Base-by-base conservation (phyloP, 2,888 invertebrate species). In the Lordiphosa andalusiaca region DNA sequence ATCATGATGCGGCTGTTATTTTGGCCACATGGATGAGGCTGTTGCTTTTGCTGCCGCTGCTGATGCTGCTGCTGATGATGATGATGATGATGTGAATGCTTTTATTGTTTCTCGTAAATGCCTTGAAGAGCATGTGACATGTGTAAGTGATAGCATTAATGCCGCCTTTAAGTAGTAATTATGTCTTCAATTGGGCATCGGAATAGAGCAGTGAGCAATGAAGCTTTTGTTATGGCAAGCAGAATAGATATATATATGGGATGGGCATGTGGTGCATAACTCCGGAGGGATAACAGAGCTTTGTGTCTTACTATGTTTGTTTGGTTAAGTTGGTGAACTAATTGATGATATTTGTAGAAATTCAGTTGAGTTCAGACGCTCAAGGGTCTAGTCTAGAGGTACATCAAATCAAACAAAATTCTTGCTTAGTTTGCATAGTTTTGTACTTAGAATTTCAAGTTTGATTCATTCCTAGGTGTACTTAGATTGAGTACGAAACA, bases 71-170 rank as follows among this genome's bases (percentile, higher is more conserved):
- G 46, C 42, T 55, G 63, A 57, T 56, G 53, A 59, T 51, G 36
- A 53, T 60, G 44, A 37, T 39, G 57, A 47, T 63, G 46, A 47
- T 53, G 36, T 36, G 51, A 19, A 52, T 37, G 40, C 51, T 61
- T 61, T 78, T 67, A 76, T 85, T 80, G 77, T 84, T 75, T 55
- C 69, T 52, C 59, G 57, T 82, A 84, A 44, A 82, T 82, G 83
- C 73, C 64, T 56, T 69, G 84, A 81, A 65, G 53, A 71, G 62
- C 80, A 71, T 81, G 80, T 81, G 80, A 81, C 80, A 81, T 85
- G 80, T 81, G 80, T 81, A 81, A 81, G 85, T 85, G 84, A 84
- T 81, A 81, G 81, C 73, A 71, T 83, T 80, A 84, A 81, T 83
- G 80, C 85, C 49, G 78, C 80, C 73, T 84, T 81, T 84, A 83